A percentile compares a stretch with the other conserved stretches of the same genome.
Conservation (phyloP, 2,888 invertebrate species). For the Muscina levida region DNA sequence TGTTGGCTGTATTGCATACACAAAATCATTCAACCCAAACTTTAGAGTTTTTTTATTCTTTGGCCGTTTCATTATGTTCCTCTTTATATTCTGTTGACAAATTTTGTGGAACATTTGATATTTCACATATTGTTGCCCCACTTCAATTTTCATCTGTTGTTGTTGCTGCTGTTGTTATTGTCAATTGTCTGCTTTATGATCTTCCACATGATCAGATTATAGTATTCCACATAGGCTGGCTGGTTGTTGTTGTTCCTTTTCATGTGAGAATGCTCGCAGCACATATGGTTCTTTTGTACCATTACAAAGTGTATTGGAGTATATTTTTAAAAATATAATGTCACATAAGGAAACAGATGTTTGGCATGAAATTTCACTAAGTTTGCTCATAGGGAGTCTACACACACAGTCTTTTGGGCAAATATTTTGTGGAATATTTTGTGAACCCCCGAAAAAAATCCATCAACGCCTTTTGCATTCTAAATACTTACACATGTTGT, state of each 20-base stretch:
- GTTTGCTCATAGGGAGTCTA: constrained; percentile 12
- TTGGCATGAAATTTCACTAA: constrained; percentile 48
- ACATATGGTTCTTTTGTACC: constrained; percentile 50
- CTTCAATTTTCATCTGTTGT: constrained; percentile 51
- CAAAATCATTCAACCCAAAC: constrained; percentile 9
- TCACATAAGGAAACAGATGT: constrained; percentile 65
- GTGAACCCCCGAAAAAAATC: constrained; percentile 45
- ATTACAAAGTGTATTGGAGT: background rate
- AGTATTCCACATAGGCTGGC: background rate
- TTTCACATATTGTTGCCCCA: constrained; percentile 65
- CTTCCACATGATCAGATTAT: constrained; percentile 42
- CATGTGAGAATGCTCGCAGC: too few relatives aligned
- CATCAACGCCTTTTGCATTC: constrained; percentile 58
- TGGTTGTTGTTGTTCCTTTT: too few relatives aligned
- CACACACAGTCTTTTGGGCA: constrained; percentile 19
- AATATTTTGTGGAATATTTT: background rate
- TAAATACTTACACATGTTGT: constrained; percentile 55
- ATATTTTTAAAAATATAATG: constrained; percentile 60
- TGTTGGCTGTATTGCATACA: background rate
- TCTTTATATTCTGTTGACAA: too few relatives aligned
- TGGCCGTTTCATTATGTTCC: background rate
- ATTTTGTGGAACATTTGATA: constrained; percentile 58
- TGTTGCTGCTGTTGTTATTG: background rate
- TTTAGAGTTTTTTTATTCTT: constrained; percentile 32
- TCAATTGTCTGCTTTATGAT: constrained; percentile 18